Evolutionary conservation across 2,113 vertebrate genomes (phyloP), one percentile per base, ranked within the genome.

Genomic region (Callipepla californica): DNA sequence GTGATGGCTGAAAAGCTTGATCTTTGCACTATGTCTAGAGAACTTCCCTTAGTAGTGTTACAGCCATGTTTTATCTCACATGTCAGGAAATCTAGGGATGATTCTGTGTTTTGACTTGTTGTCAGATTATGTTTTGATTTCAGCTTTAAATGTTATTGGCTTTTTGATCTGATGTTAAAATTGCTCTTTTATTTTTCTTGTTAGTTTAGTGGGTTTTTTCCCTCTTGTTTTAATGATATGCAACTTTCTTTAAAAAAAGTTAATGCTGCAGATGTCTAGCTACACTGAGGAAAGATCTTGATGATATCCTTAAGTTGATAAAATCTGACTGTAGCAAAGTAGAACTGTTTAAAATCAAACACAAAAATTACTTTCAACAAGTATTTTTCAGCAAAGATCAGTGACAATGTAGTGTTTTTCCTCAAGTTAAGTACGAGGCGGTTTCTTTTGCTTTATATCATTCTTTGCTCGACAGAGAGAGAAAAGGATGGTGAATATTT

Each of bases 321-420:
- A 92, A 94, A 92, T 63, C 45, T 89, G 59, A 85, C 19, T 61
- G 19, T 38, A 80, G 32, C 28, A 28, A 38, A 66, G 10, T 36
- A 86, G 23, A 72, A n/a, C 58, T 85, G 34, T 58, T 92, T 32
- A 34, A 72, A 91, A 78, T 82, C 61, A 87, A 87, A 18, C 13
- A 26, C 36, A 48, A 23, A 89, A 79, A 87, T 47, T 47, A 42
- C 10, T 84, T 66, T 85, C 50, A 78, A 17, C 22, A 55, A 45
- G 38, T 86, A 78, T 91, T 91, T 72, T 83, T 74, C n/a, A 80
- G 53, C 38, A 90, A 75, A 93, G 61, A 30, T n/a, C 59, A 48
- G 70, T 61, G 48, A 44, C 91, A 61, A 8, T 72, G 42, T 36
- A 79, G 63, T 86, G 16, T 67, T 87, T 93, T 91, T 70, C 66